Evolutionary conservation across 2,797 vertebrate species (phyloP).

Genomic region (Molothrus ater): DNA sequence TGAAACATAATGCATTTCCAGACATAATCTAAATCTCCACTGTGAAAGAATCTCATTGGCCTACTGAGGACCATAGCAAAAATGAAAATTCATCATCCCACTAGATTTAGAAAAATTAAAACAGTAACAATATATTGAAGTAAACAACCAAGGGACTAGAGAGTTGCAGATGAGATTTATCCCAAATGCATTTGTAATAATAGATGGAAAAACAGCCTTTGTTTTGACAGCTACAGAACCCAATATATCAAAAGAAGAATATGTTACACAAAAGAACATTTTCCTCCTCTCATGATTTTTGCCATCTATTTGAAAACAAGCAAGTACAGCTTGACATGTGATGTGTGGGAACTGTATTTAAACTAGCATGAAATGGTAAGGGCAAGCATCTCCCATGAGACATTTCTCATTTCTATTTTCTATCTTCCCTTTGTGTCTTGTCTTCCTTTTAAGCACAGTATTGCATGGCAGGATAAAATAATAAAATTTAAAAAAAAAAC

Average conservation of each 20-base stretch:
- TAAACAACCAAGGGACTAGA: slow-evolving; percentile 28
- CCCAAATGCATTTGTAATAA: slow-evolving; percentile 30
- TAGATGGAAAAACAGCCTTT: slow-evolving; percentile 23
- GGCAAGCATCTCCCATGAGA: slow-evolving; percentile 31
- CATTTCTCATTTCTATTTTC: slow-evolving; percentile 21
- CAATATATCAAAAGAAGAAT: slow-evolving; percentile 43
- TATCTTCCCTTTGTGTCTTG: not conserved
- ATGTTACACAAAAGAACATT: slow-evolving; percentile 37
- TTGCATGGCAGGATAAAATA: not conserved
- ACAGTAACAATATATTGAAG: not conserved
- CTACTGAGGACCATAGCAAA: not conserved
- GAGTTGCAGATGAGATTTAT: not conserved
- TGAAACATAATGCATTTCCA: slow-evolving; percentile 38
- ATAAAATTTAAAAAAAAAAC: not conserved
- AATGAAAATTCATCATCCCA: slow-evolving; percentile 11
- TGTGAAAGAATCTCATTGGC: slow-evolving; percentile 10
- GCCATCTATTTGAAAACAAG: slow-evolving; percentile 59
- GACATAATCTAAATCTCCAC: slow-evolving; percentile 25
- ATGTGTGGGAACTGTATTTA: slow-evolving; percentile 52
- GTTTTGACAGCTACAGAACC: slow-evolving; percentile 48
- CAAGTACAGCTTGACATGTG: slow-evolving; percentile 45
- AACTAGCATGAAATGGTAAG: slow-evolving; percentile 40
- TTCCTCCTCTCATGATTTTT: slow-evolving; percentile 44
- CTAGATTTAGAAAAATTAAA: slow-evolving; percentile 26
- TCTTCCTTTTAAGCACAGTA: not conserved